Evolutionary conservation across 2,113 vertebrate genomes (phyloP).

Genomic region (Phoenicopterus ruber): DNA sequence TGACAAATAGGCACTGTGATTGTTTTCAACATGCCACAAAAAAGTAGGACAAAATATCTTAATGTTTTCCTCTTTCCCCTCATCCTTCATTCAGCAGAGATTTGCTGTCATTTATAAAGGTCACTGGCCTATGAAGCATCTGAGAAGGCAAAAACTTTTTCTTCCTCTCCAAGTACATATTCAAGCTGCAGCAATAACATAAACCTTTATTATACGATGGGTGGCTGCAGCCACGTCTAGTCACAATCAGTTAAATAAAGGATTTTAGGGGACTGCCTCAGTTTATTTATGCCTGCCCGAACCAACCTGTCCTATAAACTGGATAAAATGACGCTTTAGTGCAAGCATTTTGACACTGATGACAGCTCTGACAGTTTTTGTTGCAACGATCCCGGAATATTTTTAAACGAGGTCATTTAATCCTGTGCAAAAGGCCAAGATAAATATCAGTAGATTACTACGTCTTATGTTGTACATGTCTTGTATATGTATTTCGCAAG

Average conservation of each 20-base stretch:
- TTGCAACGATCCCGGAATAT: rapidly evolving
- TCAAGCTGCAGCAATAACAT: background rate
- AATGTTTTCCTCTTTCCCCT: constrained; percentile 76
- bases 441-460: background rate
- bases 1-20: constrained; percentile 79
- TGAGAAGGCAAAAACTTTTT: constrained; percentile 50
- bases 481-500: background rate
- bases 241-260: background rate
- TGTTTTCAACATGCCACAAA: constrained; percentile 74
- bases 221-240: background rate
- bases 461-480: background rate
- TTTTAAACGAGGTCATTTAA: background rate
- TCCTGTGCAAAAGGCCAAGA: background rate
- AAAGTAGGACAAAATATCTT: constrained; percentile 81
- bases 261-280: background rate
- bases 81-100: constrained; percentile 73
- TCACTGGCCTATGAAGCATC: constrained; percentile 64
- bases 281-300: background rate
- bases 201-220: background rate
- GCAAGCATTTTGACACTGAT: background rate
- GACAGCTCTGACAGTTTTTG: background rate
- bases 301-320: background rate
- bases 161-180: background rate
- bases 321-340: background rate
- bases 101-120: constrained; percentile 77